These are phyloP conservation scores for Liasis olivaceus DNA, from an alignment of 2,797 vertebrate genomes.

Conservation along the genomic window DNA sequence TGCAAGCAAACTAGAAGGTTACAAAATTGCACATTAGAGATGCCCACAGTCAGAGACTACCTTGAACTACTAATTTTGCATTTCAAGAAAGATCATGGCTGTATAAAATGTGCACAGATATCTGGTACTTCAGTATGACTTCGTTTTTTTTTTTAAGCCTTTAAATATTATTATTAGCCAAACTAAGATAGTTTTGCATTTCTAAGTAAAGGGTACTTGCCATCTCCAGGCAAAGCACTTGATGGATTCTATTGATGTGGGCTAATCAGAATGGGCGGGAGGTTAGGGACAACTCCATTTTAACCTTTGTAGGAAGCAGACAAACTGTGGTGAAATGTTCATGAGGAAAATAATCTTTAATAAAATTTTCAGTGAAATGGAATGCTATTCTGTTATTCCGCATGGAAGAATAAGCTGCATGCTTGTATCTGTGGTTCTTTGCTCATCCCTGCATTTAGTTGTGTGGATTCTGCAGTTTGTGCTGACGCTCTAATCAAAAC, in stretches of 20 bases:
- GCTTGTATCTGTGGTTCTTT: background rate
- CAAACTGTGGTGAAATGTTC: background rate
- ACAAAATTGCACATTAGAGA: conserved; percentile 79
- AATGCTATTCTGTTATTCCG: background rate
- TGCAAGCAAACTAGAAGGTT: conserved; percentile 77
- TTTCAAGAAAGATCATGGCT: conserved; percentile 44
- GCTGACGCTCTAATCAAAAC: background rate
- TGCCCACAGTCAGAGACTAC: conserved; percentile 84
- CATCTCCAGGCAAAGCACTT: background rate
- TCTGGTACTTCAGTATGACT: conserved; percentile 44
- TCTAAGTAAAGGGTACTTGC: background rate
- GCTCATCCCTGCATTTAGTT: background rate
- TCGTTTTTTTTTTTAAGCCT: background rate
- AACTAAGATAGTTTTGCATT: conserved; percentile 30
- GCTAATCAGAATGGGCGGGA: background rate
- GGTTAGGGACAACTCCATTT: background rate
- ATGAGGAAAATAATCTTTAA: no score
- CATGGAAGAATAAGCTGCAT: no score
- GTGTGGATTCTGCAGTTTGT: background rate
- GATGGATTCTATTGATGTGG: background rate
- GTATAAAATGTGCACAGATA: conserved; percentile 67
- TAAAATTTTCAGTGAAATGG: background rate
- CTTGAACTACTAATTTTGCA: conserved; percentile 52
- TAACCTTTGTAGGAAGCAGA: background rate
- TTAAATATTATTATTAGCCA: conserved; percentile 2